Evolutionary conservation across 1,140 invertebrate species (phyloP).

Genomic region (Drosophila lowei): DNA sequence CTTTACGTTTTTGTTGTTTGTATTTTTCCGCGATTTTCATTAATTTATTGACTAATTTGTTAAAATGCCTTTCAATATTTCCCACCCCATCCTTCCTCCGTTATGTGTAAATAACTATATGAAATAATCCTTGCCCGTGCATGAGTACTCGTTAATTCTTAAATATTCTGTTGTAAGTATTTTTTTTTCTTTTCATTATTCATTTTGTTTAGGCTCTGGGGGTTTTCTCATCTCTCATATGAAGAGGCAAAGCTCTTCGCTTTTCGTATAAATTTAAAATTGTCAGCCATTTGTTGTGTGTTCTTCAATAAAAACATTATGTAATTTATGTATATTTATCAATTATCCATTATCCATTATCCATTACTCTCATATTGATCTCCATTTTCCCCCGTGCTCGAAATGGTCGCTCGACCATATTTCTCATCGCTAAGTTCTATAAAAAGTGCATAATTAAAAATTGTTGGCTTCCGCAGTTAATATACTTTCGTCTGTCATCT

Average conservation of each 20-base stretch:
- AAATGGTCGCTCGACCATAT: not conserved
- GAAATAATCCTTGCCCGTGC: conserved; percentile 71
- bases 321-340: conserved; percentile 49
- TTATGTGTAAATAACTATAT: conserved; percentile 64
- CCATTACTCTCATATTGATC: too few relatives aligned
- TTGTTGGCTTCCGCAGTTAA: conserved; percentile 60
- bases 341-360: too few relatives aligned
- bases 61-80: conserved; percentile 42
- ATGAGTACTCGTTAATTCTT: conserved; percentile 65
- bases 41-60: conserved; percentile 46
- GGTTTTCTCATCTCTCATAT: conserved; percentile 34
- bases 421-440: conserved; percentile 54
- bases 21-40: conserved; percentile 27
- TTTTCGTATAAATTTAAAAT: conserved; percentile 77
- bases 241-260: conserved; percentile 5
- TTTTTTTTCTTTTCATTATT: conserved; percentile 7
- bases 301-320: conserved; percentile 71
- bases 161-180: conserved; percentile 40
- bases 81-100: not conserved
- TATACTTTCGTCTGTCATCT: conserved; percentile 8
- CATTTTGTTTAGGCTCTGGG: conserved; percentile 38
- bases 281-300: conserved; percentile 72
- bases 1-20: conserved; percentile 3
- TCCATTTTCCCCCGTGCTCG: too few relatives aligned
- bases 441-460: conserved; percentile 79